Evolutionary conservation across 2,797 vertebrate genomes (phyloP).

Genomic region (Sebastes steindachneri): DNA sequence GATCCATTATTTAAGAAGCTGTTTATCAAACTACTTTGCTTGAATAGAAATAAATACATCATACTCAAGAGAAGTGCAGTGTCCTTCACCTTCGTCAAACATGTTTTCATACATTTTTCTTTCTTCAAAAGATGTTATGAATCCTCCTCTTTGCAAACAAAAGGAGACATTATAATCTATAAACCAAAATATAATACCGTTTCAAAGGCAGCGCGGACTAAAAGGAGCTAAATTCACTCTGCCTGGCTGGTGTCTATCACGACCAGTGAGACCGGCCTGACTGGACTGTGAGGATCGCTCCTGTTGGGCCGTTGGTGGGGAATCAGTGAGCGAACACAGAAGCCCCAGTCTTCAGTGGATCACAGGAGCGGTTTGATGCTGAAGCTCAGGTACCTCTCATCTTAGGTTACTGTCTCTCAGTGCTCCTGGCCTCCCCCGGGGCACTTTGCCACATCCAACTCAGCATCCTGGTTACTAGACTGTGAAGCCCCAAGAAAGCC

Average conservation of each 20-base stretch:
- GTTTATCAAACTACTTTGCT: slow-evolving; percentile 39
- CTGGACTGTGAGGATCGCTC: not conserved
- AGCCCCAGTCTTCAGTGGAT: slow-evolving; percentile 49
- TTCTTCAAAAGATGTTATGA: slow-evolving; percentile 8
- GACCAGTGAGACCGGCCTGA: not conserved
- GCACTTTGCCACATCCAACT: slow-evolving; percentile 67
- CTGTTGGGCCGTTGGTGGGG: slow-evolving; percentile 10
- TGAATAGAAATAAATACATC: slow-evolving; percentile 35
- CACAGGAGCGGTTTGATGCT: slow-evolving; percentile 65
- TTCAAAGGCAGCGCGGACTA: not conserved
- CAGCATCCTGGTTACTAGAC: slow-evolving; percentile 63
- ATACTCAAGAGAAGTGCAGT: slow-evolving; percentile 11
- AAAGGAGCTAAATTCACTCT: not conserved
- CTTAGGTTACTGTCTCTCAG: slow-evolving; percentile 64
- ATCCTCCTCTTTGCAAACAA: slow-evolving; percentile 12
- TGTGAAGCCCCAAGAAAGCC: slow-evolving; percentile 60
- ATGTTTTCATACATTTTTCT: slow-evolving; percentile 7
- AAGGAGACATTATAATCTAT: not conserved
- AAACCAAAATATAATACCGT: not conserved
- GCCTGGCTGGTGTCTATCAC: not conserved
- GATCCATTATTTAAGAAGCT: slow-evolving; percentile 45
- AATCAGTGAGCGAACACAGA: slow-evolving; percentile 31
- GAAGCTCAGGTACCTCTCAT: slow-evolving; percentile 71
- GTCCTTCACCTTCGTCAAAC: not conserved
- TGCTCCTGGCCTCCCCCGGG: slow-evolving; percentile 58